Evolutionary conservation across 2,113 vertebrate species (phyloP), one percentile per base, ranked within the genome.

Genomic region (Zingel zingel): DNA sequence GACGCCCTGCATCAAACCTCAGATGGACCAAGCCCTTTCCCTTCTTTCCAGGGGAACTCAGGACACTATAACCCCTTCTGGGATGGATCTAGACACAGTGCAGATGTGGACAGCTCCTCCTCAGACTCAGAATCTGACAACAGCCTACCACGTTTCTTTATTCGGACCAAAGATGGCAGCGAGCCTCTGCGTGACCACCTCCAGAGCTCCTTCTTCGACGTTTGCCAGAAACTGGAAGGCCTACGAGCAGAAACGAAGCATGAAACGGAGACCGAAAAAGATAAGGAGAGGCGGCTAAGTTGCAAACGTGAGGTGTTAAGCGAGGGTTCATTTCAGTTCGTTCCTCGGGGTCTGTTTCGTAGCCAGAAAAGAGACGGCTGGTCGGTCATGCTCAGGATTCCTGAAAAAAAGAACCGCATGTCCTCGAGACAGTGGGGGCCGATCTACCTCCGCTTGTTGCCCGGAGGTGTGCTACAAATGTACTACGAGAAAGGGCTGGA

Each of bases 391-490:
- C 86, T 99, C 88, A 96, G 98, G 86, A 99, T 99, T 79, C 98
- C 98, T 0, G 98, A 99, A 82, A 99, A 97, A 92, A 99, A 99
- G 93, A 99, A 98, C 92, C 97, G 98, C 93, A 99, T 99, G 98
- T 99, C 98, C 0, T 99, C 98, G 8, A 95, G 98, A 43, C 98
- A 99, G 54, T 99, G 98, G 98, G 98, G 98, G 0, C 98, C 98
- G 0, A 97, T 99, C 88, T 99, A 98, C 86, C 95, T 99, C 12
- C 95, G 95, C 0, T 83, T 99, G 77, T 79, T 97, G 59, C 86
- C 96, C 0, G 97, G 98, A 73, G 98, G 97, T 0, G 89, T 98
- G 33, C 82, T 99, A 83, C 97, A 99, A 90, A 96, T 99, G 97
- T 99, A 95, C 84, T 99, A 99, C 0, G 98, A 98, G 85, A 96